Evolutionary conservation across 2,797 vertebrate genomes (phyloP).

Genomic region (Sarcoramphus papa): DNA sequence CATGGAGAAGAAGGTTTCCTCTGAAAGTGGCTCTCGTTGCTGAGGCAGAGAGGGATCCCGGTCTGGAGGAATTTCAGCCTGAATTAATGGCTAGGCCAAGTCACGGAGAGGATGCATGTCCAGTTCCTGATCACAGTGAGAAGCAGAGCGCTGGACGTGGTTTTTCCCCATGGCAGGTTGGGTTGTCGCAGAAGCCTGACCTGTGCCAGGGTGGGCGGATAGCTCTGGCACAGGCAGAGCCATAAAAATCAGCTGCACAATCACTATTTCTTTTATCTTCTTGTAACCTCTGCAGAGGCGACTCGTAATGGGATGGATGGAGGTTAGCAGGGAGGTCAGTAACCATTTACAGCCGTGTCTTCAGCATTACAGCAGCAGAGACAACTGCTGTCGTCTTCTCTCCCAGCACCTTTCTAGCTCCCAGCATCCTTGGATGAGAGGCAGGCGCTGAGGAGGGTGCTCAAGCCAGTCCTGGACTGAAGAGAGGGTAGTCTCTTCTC

Average conservation of each 20-base stretch:
- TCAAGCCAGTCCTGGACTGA: neutral
- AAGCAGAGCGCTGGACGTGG: neutral
- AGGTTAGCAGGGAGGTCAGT: neutral
- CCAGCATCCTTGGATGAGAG: neutral
- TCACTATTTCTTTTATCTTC: neutral
- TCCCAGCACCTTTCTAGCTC: neutral
- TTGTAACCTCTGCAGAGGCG: neutral
- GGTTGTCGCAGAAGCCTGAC: neutral
- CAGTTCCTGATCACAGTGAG: neutral
- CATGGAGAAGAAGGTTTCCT: neutral
- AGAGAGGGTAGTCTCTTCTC: neutral
- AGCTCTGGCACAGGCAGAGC: neutral
- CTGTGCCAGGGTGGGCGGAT: neutral
- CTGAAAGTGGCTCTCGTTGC: neutral
- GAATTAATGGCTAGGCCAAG: neutral
- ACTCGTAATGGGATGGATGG: neutral
- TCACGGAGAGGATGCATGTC: accelerated
- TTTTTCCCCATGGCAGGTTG: accelerated
- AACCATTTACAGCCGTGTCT: neutral
- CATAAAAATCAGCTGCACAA: neutral
- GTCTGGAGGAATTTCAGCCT: neutral
- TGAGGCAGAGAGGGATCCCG: neutral
- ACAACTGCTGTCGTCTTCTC: neutral
- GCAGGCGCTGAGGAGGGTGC: neutral
- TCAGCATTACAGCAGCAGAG: neutral